These are phyloP conservation scores for Hanleya hanleyi DNA, from an alignment of 2,888 invertebrate genomes.

Conservation along the genomic window DNA sequence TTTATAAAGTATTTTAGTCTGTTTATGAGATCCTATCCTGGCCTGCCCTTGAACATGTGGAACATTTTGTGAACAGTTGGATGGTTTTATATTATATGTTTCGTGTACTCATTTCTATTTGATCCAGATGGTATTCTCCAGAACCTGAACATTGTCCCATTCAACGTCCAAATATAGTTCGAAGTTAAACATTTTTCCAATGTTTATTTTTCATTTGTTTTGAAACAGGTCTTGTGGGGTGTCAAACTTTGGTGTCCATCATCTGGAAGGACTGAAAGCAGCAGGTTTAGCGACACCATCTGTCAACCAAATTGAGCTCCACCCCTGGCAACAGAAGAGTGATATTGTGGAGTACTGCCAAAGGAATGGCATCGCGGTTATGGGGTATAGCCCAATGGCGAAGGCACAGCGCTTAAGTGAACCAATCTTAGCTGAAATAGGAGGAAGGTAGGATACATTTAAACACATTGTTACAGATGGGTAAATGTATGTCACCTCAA, in stretches of 20 bases:
- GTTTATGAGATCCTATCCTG: no score
- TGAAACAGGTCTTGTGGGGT: slow-evolving; percentile 55
- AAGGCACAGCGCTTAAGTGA: slow-evolving; percentile 45
- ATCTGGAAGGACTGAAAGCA: slow-evolving; percentile 50
- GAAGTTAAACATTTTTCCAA: neutral
- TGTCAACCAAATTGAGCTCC: slow-evolving; percentile 63
- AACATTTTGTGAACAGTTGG: no score
- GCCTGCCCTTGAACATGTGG: no score
- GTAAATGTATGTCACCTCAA: no score
- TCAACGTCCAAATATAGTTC: no score
- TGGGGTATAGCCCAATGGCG: slow-evolving; percentile 56
- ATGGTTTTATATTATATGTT: no score
- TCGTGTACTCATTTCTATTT: no score
- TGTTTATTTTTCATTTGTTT: neutral
- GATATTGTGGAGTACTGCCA: slow-evolving; percentile 55
- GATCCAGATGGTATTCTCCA: no score
- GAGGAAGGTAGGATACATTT: slow-evolving; percentile 18
- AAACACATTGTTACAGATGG: no score
- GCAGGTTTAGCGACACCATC: slow-evolving; percentile 53
- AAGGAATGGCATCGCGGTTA: slow-evolving; percentile 49
- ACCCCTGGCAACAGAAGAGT: slow-evolving; percentile 48
- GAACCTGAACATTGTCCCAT: no score
- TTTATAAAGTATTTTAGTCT: no score
- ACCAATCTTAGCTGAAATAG: slow-evolving; percentile 40
- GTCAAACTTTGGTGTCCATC: slow-evolving; percentile 58